Evolutionary conservation across 1,140 invertebrate genomes (phyloP).

Genomic region (Drosophila sproati): DNA sequence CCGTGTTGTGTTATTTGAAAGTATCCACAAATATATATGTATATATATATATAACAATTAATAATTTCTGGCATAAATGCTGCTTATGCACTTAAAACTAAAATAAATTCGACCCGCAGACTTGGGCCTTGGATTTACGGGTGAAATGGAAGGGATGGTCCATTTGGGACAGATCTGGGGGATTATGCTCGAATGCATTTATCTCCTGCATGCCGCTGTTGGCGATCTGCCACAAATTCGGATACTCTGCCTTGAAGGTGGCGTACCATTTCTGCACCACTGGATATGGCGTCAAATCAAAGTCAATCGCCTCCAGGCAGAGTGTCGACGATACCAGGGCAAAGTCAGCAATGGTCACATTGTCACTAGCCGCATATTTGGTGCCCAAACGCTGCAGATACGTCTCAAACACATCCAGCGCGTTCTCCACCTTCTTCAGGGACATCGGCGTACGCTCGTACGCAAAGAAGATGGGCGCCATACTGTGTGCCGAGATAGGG

Average conservation of each 20-base stretch:
- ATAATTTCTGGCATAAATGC: constrained; percentile 10
- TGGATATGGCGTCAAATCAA: constrained; percentile 87
- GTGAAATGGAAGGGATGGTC: constrained; percentile 90
- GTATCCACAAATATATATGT: constrained; percentile 27
- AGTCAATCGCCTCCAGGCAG: constrained; percentile 89
- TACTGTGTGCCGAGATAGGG: constrained; percentile 86
- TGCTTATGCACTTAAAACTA: constrained; percentile 22
- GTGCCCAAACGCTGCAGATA: constrained; percentile 87
- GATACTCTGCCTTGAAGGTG: constrained; percentile 88
- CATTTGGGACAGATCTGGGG: constrained; percentile 88
- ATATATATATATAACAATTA: constrained; percentile 14
- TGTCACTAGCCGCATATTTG: constrained; percentile 88
- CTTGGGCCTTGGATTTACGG: constrained; percentile 84
- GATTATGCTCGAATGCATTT: constrained; percentile 87
- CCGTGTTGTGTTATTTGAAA: neutral
- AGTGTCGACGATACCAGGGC: constrained; percentile 89
- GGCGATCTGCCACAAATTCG: constrained; percentile 89
- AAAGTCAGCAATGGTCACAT: constrained; percentile 91
- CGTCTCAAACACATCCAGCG: constrained; percentile 88
- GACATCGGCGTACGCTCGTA: constrained; percentile 88
- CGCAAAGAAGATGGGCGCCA: constrained; percentile 90
- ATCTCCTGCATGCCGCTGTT: constrained; percentile 89
- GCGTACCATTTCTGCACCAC: constrained; percentile 88
- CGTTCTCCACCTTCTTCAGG: constrained; percentile 88
- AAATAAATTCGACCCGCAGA: neutral